Evolutionary conservation across 1,140 invertebrate species (phyloP).

Genomic region (Eupristina koningsbergeri): DNA sequence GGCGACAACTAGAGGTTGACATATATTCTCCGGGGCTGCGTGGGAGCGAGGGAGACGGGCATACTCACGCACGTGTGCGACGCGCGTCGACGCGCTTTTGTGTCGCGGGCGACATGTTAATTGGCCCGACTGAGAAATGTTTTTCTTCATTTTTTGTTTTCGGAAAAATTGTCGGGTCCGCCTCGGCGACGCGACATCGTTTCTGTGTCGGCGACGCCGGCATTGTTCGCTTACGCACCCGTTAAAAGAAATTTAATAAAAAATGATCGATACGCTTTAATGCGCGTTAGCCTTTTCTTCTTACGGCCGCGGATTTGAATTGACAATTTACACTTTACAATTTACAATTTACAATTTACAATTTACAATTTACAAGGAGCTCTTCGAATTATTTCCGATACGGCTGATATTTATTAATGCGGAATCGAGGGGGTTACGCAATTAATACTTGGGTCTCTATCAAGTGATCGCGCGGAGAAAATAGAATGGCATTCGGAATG

Average conservation of each 20-base stretch:
- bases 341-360: too few species aligned
- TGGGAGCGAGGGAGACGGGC: not conserved
- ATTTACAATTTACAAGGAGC: too few species aligned
- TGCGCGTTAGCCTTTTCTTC: not conserved
- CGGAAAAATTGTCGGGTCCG: too few species aligned
- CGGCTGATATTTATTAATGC: not conserved
- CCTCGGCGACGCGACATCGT: not conserved
- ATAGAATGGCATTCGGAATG: not conserved
- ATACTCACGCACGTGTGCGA: not conserved
- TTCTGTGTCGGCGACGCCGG: not conserved
- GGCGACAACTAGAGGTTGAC: constrained; percentile 27
- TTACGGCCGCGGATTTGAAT: not conserved
- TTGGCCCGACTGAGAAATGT: not conserved
- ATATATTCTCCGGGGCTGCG: constrained; percentile 1
- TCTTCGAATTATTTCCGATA: not conserved
- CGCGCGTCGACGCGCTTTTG: not conserved
- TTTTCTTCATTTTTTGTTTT: too few species aligned
- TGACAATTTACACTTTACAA: too few species aligned
- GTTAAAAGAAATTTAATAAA: not conserved
- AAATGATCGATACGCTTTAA: not conserved
- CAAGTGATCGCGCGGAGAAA: not conserved
- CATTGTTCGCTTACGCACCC: not conserved
- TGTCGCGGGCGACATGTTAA: not conserved
- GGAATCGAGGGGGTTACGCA: not conserved
- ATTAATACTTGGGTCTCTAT: not conserved